Evolutionary conservation across 1,140 invertebrate genomes (phyloP), one percentile per base, ranked within the genome.

Genomic region (Lamellibrachia luymesi): DNA sequence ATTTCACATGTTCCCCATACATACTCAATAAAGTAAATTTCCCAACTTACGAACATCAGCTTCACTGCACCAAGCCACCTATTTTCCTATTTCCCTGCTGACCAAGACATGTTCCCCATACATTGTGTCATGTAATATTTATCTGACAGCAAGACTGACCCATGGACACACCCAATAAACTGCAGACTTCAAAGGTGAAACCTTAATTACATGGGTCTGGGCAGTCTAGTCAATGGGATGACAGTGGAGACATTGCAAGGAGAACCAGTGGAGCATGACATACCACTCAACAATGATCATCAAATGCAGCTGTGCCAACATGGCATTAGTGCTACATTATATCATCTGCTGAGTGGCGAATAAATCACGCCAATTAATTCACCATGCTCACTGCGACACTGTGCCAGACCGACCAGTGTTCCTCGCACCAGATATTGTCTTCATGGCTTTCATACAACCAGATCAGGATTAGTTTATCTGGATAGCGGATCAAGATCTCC

Each of bases 351-450:
- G 64, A 80, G 64, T 80, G 17, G 64, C 64, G 25, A 80, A 80
- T 80, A 80, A 80, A 80, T 80, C 64, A 80, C 64, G 13, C 64
- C 64, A 80, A 80, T 80, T 80, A 80, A 80, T 80, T 80, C 64
- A 17, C 64, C 13, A 80, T 1, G 17, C 64, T 80, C 64, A 17
- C 64, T 80, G 64, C 64, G 38, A 38, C 38, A 80, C 64, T 17
- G 64, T 22, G 64, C 13, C 64, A 22, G 64, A 80, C 25, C 64
- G 0, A 80, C 13, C 64, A 4, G 13, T 80, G 64, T 80, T 80
- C 64, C 64, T 22, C 2, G 7, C 13, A 22, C 13, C 25, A 80
- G 64, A 80, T 80, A 80, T 80, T 80, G 64, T 80, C 64, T 80
- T 17, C 4, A 22, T 17, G 8, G 64, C 64, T 80, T 80, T 80